Conservation (phyloP, 2,113 vertebrate genomes). For the Etia nguti region DNA sequence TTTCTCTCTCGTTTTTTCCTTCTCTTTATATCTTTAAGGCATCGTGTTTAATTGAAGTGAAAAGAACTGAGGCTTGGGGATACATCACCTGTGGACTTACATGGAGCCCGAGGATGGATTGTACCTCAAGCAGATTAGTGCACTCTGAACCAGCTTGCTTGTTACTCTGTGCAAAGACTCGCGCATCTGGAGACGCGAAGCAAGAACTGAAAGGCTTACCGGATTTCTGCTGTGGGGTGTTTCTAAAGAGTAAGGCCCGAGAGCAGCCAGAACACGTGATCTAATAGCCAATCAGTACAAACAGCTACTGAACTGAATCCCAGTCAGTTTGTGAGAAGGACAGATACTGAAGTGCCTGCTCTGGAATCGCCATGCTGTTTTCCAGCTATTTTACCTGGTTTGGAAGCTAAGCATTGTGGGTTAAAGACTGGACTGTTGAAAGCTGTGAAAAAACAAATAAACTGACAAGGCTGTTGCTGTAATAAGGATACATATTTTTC, state of each 20-base stretch:
- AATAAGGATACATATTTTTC: slow-evolving; percentile 22
- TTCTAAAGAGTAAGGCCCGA: background rate
- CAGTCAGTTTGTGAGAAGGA: slow-evolving; percentile 4
- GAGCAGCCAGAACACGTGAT: background rate
- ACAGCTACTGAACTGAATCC: slow-evolving; percentile 8
- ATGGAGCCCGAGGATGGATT: background rate
- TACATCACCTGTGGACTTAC: background rate
- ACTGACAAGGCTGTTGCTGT: background rate
- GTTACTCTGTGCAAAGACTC: background rate
- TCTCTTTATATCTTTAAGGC: slow-evolving; percentile 5
- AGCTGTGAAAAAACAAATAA: slow-evolving; percentile 35
- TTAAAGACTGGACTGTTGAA: slow-evolving; percentile 29
- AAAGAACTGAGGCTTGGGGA: background rate
- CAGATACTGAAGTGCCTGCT: slow-evolving; percentile 64
- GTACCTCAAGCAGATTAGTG: background rate
- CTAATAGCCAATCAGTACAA: background rate
- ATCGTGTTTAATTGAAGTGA: background rate
- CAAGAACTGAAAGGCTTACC: background rate
- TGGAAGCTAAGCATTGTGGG: slow-evolving; percentile 2
- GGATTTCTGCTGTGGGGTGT: background rate
- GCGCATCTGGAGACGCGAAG: background rate
- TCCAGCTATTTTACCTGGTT: slow-evolving; percentile 19
- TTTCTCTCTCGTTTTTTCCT: background rate
- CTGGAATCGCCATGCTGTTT: slow-evolving; percentile 35
- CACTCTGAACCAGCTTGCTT: background rate